Percentiles rank a stretch among this genome's conserved stretches.
phyloP scores from a whole-genome alignment of 2,888 invertebrate species.

The Nineta flava region DNA sequence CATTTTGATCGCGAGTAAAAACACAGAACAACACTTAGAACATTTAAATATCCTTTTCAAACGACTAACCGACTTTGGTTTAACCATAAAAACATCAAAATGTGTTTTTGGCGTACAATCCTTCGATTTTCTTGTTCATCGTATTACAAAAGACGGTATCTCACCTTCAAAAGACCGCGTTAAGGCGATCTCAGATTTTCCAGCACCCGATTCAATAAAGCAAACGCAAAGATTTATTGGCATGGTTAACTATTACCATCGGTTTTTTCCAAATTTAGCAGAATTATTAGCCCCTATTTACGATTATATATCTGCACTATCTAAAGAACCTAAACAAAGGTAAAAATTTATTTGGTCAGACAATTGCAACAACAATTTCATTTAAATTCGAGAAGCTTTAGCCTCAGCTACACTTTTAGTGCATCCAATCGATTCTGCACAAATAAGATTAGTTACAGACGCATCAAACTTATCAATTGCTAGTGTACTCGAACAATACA shows the following conservation, averaged over 20 bases:
- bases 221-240: not conserved
- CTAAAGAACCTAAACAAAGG: not conserved
- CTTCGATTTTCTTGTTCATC: not conserved
- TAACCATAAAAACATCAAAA: not conserved
- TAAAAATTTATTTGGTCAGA: not conserved
- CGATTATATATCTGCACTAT: not conserved
- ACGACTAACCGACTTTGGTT: not conserved
- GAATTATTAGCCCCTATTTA: not conserved
- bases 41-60: too few species aligned
- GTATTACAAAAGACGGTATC: not conserved
- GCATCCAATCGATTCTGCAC: not conserved
- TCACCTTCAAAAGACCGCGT: too few species aligned
- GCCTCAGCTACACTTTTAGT: not conserved
- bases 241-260: not conserved
- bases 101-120: not conserved
- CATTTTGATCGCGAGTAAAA: too few species aligned
- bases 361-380: not conserved
- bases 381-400: not conserved
- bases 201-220: not conserved
- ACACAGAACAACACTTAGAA: too few species aligned
- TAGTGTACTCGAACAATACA: not conserved
- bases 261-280: not conserved
- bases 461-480: not conserved
- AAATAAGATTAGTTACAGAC: not conserved
- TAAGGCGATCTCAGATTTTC: not conserved